A percentile compares a stretch with the other conserved stretches of the same genome.
These are phyloP conservation scores for Baronia brevicornis DNA, from an alignment of 2,888 invertebrate genomes.

Conservation along the genomic window DNA sequence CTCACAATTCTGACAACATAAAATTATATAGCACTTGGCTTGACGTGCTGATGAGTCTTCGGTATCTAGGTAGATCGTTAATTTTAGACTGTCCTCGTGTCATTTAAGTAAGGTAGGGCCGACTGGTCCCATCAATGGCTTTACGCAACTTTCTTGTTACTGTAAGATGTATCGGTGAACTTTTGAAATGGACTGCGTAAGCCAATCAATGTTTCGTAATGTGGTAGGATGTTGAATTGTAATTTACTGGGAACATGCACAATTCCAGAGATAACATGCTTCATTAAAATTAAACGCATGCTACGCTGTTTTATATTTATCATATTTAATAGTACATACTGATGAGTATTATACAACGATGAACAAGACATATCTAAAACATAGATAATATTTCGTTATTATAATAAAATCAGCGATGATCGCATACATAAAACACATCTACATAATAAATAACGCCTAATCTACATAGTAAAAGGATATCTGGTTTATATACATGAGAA, in stretches of 20 bases:
- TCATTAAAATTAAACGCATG: slow-evolving; percentile 7
- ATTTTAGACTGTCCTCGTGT: slow-evolving; percentile 33
- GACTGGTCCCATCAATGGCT: slow-evolving; percentile 30
- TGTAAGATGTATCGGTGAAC: slow-evolving; percentile 33
- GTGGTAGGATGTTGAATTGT: slow-evolving; percentile 21
- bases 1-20: no score
- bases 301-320: slow-evolving; percentile 4
- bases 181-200: slow-evolving; percentile 31
- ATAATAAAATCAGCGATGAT: neutral
- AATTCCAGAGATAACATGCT: slow-evolving; percentile 14
- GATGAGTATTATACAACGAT: slow-evolving; percentile 19
- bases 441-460: slow-evolving; percentile 15
- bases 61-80: slow-evolving; percentile 18
- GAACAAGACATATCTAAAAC: slow-evolving; percentile 26
- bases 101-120: slow-evolving; percentile 38
- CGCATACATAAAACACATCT: slow-evolving; percentile 22
- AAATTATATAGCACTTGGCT: no score
- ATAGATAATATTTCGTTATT: slow-evolving; percentile 19
- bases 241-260: slow-evolving; percentile 19
- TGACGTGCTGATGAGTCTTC: slow-evolving; percentile 8
- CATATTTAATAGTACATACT: slow-evolving; percentile 12
- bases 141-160: slow-evolving; percentile 41
- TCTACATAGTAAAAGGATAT: slow-evolving; percentile 16
- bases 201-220: slow-evolving; percentile 32
- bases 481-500: slow-evolving; percentile 23